Evolutionary conservation across 2,888 invertebrate species (phyloP), one percentile per base, ranked within the genome.

Genomic region (Dione vanillae): DNA sequence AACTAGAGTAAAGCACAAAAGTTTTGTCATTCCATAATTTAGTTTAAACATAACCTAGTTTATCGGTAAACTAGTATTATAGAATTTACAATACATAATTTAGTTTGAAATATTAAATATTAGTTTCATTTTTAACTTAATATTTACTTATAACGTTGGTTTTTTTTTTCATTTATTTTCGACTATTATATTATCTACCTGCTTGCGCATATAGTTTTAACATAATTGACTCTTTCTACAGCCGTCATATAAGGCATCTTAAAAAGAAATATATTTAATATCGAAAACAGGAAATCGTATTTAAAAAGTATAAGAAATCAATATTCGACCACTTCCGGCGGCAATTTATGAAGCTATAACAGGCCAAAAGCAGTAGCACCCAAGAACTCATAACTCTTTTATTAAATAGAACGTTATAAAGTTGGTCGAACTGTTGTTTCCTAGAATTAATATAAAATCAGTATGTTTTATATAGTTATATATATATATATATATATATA

Each of bases 291-390:
- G 19, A 49, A 19, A 27, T 52, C 14, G 14, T 8, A n/a, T 37
- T 10, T 56, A 12, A 56, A 10, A 9, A 37, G 11, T 10, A 37
- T 56, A 56, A 56, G 14, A 37, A 37, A 56, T 56, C 37, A 40
- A 56, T 56, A 19, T 37, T 56, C 16, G 40, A 56, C 56, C 11
- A 56, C 37, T 56, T 37, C n/a, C 10, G 6, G 14, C 9, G 54
- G n/a, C 35, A 37, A 37, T 37, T 40, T 40, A 56, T 11, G 16
- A 37, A 16, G 37, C 37, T 56, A 56, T 56, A 56, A 37, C 56
- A 56, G n/a, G 56, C 56, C 56, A 16, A 40, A 37, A 40, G 37
- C 56, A 56, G 56, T 11, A 56, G 56, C 16, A 16, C 56, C 7
- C 2, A 56, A 56, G 56, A 10, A 16, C 37, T 16, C 37, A 40